Percentiles rank a stretch among this genome's conserved stretches.
Conservation (phyloP, 2,797 vertebrate genomes). For the Sebastes hubbsi region DNA sequence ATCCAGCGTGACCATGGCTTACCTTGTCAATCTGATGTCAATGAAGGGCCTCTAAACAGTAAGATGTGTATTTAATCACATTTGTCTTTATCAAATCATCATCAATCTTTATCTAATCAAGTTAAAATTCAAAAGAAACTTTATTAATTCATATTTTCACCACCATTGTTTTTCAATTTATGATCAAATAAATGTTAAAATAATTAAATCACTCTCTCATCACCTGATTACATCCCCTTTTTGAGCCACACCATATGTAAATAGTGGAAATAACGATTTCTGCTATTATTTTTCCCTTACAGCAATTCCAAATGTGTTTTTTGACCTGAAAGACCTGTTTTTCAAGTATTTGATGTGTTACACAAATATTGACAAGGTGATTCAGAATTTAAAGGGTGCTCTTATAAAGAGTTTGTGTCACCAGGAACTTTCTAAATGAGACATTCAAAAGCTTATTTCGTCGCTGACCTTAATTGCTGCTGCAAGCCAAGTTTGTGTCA, state of each 20-base stretch:
- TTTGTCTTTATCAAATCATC: background rate
- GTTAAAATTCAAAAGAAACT: background rate
- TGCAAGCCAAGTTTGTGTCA: constrained; percentile 51
- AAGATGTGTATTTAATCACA: background rate
- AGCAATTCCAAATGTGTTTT: background rate
- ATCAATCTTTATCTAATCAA: background rate
- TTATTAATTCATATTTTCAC: background rate
- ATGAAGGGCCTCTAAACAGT: background rate
- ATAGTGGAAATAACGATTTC: background rate
- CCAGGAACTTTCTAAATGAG: constrained; percentile 37
- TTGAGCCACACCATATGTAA: background rate
- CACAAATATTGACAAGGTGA: background rate
- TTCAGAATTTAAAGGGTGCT: background rate
- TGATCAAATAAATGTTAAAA: background rate
- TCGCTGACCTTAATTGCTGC: constrained; percentile 65
- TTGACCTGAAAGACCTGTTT: background rate
- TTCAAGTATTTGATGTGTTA: background rate
- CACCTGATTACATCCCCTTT: background rate
- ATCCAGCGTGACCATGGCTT: background rate
- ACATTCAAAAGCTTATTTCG: constrained; percentile 41
- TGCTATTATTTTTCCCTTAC: background rate
- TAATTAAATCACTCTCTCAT: background rate
- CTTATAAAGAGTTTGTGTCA: constrained; percentile 19
- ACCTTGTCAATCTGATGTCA: background rate
- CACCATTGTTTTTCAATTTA: background rate